Evolutionary conservation across 92 coral and sea anemone genomes (phyloP), one percentile per base, ranked within the genome.

Genomic region (Metridium senile): DNA sequence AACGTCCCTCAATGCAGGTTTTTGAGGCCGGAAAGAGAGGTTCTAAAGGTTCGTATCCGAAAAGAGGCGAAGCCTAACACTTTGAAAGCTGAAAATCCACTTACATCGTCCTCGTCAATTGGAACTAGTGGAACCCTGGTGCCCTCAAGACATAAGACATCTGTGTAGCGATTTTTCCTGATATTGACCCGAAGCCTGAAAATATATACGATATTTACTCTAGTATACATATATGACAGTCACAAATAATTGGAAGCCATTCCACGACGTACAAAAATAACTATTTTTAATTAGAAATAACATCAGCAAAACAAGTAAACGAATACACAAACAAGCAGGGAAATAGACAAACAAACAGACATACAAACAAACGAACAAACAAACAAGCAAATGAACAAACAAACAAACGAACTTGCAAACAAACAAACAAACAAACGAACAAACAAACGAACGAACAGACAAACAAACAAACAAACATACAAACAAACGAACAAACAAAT

Each of bases 101-200:
- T 87, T 72, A 92, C 99, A 68, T 69, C 71, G 72, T 89, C 93
- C 10, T 72, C 87, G 47, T 85, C 75, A 34, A 85, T 46, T 11
- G 88, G 72, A 9, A 82, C 68, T 58, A 95, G 82, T 49, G 83
- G 82, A 34, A 95, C 97, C 51, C 99, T 85, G 53, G 99, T 82
- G 34, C 85, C 84, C 54, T 95, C 99, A 51, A 92, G 77, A 65
- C 99, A 95, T 11, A 87, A 59, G 27, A 95, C 97, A 77, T 95
- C 99, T 0, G 88, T 76, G 75, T 95, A 95, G 34, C 99, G 87
- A 31, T 95, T 95, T 76, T 92, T 95, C 71, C 78, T 90, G 30
- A 87, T 35, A 81, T 95, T 95, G 52, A 78, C 89, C 45, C 91
- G 97, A 51, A 88, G 63, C 70, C 99, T 95, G 63, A 59, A 34